phyloP scores from a whole-genome alignment of 1,140 invertebrate genomes.

The Samia ricini region DNA sequence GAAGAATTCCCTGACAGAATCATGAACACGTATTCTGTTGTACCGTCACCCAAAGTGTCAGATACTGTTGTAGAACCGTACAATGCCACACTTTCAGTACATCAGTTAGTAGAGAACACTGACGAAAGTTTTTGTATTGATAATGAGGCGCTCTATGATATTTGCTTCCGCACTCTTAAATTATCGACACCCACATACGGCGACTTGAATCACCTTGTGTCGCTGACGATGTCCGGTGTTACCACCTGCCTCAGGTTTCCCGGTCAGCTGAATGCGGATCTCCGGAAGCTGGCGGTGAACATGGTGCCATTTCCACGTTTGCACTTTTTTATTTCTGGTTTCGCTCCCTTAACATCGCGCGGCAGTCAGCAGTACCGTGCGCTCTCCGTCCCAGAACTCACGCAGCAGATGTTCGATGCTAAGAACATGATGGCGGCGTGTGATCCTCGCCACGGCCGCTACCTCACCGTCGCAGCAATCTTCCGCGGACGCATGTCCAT shows the following conservation, averaged over 20 bases:
- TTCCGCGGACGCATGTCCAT: slow-evolving; percentile 93
- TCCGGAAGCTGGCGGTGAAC: too few relatives aligned
- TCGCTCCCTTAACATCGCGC: slow-evolving; percentile 88
- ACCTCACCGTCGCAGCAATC: slow-evolving; percentile 68
- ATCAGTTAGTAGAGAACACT: too few relatives aligned
- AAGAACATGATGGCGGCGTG: too few relatives aligned
- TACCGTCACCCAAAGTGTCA: slow-evolving; percentile 87
- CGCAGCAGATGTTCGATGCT: too few relatives aligned
- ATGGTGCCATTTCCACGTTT: slow-evolving; percentile 97
- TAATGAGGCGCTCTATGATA: too few relatives aligned
- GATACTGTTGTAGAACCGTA: too few relatives aligned
- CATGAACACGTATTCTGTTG: too few relatives aligned
- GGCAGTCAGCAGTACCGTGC: slow-evolving; percentile 87
- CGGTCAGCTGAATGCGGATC: too few relatives aligned
- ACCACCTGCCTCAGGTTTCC: too few relatives aligned
- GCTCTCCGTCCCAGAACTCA: slow-evolving; percentile 89
- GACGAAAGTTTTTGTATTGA: slow-evolving; percentile 90
- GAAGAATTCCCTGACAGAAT: slow-evolving; percentile 94
- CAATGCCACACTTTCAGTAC: too few relatives aligned
- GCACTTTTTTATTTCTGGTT: slow-evolving; percentile 97
- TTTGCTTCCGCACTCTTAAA: slow-evolving; percentile 89
- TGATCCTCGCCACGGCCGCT: slow-evolving; percentile 81
- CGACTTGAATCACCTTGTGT: slow-evolving; percentile 86
- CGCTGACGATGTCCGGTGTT: too few relatives aligned
- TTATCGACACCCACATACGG: too few relatives aligned